A percentile compares a stretch with the other conserved stretches of the same genome.
phyloP scores from a whole-genome alignment of 2,113 vertebrate species.

The Grantiella picta region DNA sequence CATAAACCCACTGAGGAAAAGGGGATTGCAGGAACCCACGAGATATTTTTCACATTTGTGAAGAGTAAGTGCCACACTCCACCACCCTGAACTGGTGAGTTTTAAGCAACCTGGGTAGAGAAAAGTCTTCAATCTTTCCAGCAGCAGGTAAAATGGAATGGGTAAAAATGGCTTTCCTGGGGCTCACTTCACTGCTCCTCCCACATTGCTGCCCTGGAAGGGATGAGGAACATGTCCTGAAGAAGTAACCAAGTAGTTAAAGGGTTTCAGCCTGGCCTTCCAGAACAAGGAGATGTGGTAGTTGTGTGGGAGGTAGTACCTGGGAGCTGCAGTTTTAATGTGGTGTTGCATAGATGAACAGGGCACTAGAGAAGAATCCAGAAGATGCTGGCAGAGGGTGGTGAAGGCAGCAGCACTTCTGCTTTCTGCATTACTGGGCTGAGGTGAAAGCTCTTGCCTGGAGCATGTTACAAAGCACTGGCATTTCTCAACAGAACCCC shows the following conservation, averaged over 20 bases:
- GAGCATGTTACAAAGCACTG: not conserved
- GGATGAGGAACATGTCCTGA: not conserved
- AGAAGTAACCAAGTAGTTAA: not conserved
- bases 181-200: not conserved
- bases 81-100: rapidly evolving
- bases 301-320: not conserved
- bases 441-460: not conserved
- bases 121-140: not conserved
- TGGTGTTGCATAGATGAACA: not conserved
- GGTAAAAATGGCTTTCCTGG: not conserved
- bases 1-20: not conserved
- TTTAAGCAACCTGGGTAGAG: not conserved
- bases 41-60: not conserved
- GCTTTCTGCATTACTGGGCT: not conserved
- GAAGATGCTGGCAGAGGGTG: not conserved
- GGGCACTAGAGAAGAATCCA: not conserved
- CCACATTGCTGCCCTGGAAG: rapidly evolving
- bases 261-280: not conserved
- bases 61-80: rapidly evolving
- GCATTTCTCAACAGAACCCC: not conserved
- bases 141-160: not conserved
- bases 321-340: not conserved
- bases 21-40: not conserved
- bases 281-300: rapidly evolving
- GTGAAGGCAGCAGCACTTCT: not conserved